Conservation (phyloP, 1,140 invertebrate genomes). For the Diploscapter pachys region DNA sequence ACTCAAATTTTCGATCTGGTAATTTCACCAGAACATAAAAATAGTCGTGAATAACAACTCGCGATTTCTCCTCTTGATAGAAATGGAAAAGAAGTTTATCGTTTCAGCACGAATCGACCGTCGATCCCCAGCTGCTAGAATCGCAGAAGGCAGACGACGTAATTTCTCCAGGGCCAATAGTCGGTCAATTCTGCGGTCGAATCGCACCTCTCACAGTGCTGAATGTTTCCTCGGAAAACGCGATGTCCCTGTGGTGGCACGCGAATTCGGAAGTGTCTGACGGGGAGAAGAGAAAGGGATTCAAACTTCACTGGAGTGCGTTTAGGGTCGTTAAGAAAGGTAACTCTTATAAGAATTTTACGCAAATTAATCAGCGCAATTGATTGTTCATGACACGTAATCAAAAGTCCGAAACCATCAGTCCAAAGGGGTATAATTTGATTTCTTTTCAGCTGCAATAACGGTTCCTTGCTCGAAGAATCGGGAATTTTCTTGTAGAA, state of each 20-base stretch:
- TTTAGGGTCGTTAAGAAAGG: constrained; percentile 24
- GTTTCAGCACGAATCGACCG: constrained; percentile 27
- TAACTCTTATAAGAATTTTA: constrained; percentile 4
- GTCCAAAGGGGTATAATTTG: neutral
- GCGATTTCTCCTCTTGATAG: too few species aligned
- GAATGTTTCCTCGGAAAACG: constrained; percentile 32
- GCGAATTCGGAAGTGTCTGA: constrained; percentile 27
- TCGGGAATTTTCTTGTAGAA: constrained; percentile 33
- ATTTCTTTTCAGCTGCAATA: neutral
- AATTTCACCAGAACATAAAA: too few species aligned
- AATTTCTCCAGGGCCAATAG: constrained; percentile 36
- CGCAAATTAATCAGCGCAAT: neutral
- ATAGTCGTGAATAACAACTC: too few species aligned
- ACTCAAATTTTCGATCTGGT: too few species aligned
- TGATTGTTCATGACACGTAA: neutral
- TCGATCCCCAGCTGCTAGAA: constrained; percentile 15
- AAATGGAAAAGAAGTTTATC: too few species aligned
- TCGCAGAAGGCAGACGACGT: constrained; percentile 21
- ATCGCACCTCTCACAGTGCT: constrained; percentile 26
- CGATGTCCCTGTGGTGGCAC: constrained; percentile 42
- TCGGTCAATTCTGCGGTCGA: constrained; percentile 38
- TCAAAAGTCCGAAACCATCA: neutral
- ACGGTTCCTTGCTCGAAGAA: constrained; percentile 13
- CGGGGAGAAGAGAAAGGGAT: constrained; percentile 29
- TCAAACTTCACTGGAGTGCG: constrained; percentile 30